Conservation (phyloP, 2,113 vertebrate genomes). For the Eptesicus fuscus region DNA sequence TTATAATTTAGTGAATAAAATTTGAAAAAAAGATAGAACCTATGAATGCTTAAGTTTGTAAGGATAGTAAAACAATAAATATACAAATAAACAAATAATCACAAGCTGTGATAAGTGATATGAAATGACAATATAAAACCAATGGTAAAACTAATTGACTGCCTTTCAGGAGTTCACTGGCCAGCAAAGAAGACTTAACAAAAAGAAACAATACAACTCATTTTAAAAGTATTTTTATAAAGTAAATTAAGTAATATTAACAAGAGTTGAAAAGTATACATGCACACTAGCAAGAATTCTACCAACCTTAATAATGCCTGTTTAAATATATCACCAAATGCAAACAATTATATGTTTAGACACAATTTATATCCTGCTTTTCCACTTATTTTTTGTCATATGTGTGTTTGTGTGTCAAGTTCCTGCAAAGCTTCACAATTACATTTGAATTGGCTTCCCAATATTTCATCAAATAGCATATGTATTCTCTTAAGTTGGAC, state of each 20-base stretch:
- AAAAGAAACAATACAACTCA: background rate
- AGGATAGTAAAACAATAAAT: background rate
- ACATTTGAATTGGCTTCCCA: background rate
- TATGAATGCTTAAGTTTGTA: background rate
- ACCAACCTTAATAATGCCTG: background rate
- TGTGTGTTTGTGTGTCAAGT: background rate
- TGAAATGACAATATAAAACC: background rate
- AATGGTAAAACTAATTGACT: background rate
- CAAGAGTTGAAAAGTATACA: background rate
- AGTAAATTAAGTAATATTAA: background rate
- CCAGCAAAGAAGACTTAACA: background rate
- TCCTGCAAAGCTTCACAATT: background rate
- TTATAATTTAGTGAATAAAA: background rate
- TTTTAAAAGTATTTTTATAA: background rate
- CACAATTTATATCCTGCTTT: background rate
- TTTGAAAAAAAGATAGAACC: background rate
- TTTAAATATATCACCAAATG: background rate
- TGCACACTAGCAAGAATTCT: background rate
- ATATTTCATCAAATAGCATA: background rate
- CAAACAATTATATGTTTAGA: background rate
- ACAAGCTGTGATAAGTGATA: background rate
- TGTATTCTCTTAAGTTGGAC: background rate
- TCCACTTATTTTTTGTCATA: background rate
- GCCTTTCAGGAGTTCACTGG: background rate
- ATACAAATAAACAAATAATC: background rate